Conservation (phyloP, 2,113 vertebrate species). For the Cryptomyrus ogoouensis region DNA sequence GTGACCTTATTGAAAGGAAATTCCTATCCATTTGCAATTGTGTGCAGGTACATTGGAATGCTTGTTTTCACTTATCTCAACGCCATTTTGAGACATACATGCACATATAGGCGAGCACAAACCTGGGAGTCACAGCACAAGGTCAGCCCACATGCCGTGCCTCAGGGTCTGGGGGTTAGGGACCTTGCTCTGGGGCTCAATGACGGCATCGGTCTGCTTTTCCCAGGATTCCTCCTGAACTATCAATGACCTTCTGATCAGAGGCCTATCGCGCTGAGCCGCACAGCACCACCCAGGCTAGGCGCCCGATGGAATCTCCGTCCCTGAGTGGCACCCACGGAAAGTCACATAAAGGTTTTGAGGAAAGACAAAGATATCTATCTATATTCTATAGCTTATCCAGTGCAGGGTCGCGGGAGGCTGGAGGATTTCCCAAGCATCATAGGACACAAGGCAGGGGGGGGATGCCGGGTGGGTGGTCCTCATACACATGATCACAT, state of each 20-base stretch:
- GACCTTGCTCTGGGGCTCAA: background rate
- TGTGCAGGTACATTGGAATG: background rate
- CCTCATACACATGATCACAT: background rate
- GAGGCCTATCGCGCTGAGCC: background rate
- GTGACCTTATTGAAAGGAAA: background rate
- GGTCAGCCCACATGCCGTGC: background rate
- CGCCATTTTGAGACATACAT: background rate
- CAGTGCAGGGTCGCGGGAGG: background rate
- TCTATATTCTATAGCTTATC: background rate
- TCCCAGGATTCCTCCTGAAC: background rate
- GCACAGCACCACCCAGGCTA: background rate
- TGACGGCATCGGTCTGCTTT: background rate
- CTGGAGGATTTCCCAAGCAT: background rate
- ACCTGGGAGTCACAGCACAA: background rate
- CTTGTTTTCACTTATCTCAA: background rate
- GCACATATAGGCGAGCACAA: too few relatives aligned
- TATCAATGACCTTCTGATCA: background rate
- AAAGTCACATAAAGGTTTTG: background rate
- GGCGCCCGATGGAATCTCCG: background rate
- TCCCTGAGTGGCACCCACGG: background rate
- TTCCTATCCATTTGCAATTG: background rate
- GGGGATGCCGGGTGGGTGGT: background rate
- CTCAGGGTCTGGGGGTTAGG: background rate
- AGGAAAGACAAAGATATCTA: background rate
- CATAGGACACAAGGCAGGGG: background rate